Evolutionary conservation across 2,797 vertebrate genomes (phyloP), one percentile per base, ranked within the genome.

Genomic region (Taeniopygia guttata): DNA sequence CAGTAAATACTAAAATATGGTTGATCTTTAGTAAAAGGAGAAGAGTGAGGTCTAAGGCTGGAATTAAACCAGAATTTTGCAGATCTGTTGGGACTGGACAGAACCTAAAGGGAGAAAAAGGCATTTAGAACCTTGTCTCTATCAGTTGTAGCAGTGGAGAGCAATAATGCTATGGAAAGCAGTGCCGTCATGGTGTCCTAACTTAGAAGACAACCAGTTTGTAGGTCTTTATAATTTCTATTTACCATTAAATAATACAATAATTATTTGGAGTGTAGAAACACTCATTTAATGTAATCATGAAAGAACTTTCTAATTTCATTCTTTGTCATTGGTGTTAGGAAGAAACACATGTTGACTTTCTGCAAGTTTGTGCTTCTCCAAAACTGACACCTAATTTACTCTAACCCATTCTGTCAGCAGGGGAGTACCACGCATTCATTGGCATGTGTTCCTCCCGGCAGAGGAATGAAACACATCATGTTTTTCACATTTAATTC

Each of bases 401-500:
- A 42, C 51, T 91, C 74, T 49, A 88, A 84, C 25, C 60, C 64
- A 9, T 94, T 74, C 80, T 64, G 63, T 59, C 80, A 51, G 30
- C 15, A 29, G 42, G 32, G 63, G 66, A 74, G 68, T 87, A 59
- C 78, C 86, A 73, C 58, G 87, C 5, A 1, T 77, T 90, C 74
- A 55, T 27, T 93, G 88, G 52, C 76, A 89, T 10, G 3, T 46
- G 49, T 85, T 85, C 25, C n/a, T 91, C 54, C 38, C 8, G 15
- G 82, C 36, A 70, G 62, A 89, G 83, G 72, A 92, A 87, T 87
- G 54, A 85, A 84, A 92, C 27, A 22, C 30, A 15, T 66, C 46
- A 73, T 70, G 62, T 83, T 95, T 94, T 93, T 90, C 85, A 68
- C 62, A 85, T 93, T 80, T 87, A 89, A 84, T 75, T 89, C 69